Conservation (phyloP, 2,797 vertebrate species). For the Oreochromis grahami region DNA sequence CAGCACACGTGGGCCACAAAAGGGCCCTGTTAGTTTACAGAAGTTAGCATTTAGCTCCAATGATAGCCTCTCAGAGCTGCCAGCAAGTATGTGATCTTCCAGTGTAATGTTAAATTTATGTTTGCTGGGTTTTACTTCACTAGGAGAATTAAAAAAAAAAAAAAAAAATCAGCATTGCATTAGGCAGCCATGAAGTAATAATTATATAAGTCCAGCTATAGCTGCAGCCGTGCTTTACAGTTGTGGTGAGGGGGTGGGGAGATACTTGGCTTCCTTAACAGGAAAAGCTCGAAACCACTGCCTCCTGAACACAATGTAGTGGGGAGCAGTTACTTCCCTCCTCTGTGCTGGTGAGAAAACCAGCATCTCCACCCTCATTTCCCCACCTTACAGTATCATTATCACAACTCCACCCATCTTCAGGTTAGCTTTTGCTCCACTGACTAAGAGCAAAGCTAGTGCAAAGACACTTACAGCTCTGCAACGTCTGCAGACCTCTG, state of each 20-base stretch:
- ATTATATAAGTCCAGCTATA: background rate
- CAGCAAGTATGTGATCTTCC: background rate
- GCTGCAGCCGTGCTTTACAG: background rate
- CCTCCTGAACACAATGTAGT: constrained; percentile 52
- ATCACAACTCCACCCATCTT: background rate
- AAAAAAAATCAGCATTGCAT: background rate
- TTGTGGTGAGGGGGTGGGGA: background rate
- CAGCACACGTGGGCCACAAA: background rate
- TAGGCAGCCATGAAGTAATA: background rate
- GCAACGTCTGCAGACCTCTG: background rate
- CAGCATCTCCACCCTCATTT: constrained; percentile 1
- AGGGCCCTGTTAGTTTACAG: background rate
- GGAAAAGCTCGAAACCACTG: constrained; percentile 35
- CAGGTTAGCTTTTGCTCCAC: background rate
- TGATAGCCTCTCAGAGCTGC: background rate
- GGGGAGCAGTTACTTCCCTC: constrained; percentile 54
- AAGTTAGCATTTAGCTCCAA: background rate
- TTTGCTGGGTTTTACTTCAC: background rate
- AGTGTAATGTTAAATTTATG: background rate
- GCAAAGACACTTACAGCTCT: background rate
- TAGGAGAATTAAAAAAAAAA: background rate
- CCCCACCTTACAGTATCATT: constrained; percentile 1
- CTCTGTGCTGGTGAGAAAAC: background rate
- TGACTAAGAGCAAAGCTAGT: background rate
- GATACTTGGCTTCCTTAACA: constrained; percentile 11